phyloP scores from a whole-genome alignment of 1,140 invertebrate species.

The Drosophila arawakana region DNA sequence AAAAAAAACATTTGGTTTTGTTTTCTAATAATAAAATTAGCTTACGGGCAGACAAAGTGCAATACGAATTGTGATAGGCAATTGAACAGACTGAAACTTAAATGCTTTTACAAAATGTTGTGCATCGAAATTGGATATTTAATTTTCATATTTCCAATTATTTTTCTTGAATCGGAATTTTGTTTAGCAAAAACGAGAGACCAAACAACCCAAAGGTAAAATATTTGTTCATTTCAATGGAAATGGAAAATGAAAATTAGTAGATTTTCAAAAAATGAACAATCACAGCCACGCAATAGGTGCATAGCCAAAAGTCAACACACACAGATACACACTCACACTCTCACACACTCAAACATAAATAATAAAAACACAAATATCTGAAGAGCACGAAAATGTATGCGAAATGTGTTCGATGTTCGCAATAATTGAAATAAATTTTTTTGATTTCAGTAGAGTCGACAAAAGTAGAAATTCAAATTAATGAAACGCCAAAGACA shows the following conservation, averaged over 20 bases:
- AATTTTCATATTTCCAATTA: constrained; percentile 29
- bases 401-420: background rate
- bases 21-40: constrained; percentile 72
- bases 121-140: constrained; percentile 34
- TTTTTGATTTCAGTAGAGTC: background rate
- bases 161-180: constrained; percentile 5
- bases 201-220: constrained; percentile 51
- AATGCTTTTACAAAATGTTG: constrained; percentile 42
- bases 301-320: constrained; percentile 10
- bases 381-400: background rate
- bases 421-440: constrained; percentile 10
- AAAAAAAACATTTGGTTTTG: constrained; percentile 46
- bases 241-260: constrained; percentile 46
- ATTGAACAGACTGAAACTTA: constrained; percentile 51
- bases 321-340: background rate
- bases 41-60: constrained; percentile 43
- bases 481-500: background rate
- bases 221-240: constrained; percentile 71
- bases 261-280: constrained; percentile 21
- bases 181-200: constrained; percentile 16
- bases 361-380: constrained; percentile 18
- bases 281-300: constrained; percentile 12
- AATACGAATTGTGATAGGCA: constrained; percentile 65
- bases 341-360: background rate
- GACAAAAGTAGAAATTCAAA: constrained; percentile 5